Evolutionary conservation across 1,140 invertebrate species (phyloP).

Genomic region (Drosophila kohkoa): DNA sequence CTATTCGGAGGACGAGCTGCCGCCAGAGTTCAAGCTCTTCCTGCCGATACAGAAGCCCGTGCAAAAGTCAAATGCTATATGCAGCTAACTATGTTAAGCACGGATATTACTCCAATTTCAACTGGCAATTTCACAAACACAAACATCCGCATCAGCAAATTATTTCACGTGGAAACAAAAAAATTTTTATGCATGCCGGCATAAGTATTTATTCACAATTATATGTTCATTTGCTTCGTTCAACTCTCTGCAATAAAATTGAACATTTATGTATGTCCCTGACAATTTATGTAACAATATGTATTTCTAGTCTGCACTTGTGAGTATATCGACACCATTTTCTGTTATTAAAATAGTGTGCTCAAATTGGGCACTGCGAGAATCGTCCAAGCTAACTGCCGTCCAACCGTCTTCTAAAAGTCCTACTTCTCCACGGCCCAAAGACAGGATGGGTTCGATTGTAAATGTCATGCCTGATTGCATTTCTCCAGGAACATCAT

Average conservation of each 20-base stretch:
- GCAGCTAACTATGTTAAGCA: constrained; percentile 51
- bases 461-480: constrained; percentile 96
- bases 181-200: constrained; percentile 41
- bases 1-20: constrained; percentile 99
- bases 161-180: constrained; percentile 15
- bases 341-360: constrained; percentile 95
- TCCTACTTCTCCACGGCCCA: constrained; percentile 89
- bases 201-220: constrained; percentile 38
- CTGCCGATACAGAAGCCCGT: constrained; percentile 92
- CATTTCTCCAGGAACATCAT: constrained; percentile 91
- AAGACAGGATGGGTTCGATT: constrained; percentile 94
- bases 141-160: constrained; percentile 19
- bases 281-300: not conserved
- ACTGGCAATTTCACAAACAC: constrained; percentile 3
- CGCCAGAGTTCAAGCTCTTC: constrained; percentile 99
- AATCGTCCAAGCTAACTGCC: constrained; percentile 90
- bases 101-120: not conserved
- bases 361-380: constrained; percentile 95
- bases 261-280: constrained; percentile 49
- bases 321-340: constrained; percentile 90
- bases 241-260: constrained; percentile 44
- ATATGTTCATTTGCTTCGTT: constrained; percentile 33
- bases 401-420: constrained; percentile 96
- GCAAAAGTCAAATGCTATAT: constrained; percentile 69
- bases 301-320: constrained; percentile 71